phyloP scores from a whole-genome alignment of 2,888 invertebrate genomes.

The Drosophila recens region DNA sequence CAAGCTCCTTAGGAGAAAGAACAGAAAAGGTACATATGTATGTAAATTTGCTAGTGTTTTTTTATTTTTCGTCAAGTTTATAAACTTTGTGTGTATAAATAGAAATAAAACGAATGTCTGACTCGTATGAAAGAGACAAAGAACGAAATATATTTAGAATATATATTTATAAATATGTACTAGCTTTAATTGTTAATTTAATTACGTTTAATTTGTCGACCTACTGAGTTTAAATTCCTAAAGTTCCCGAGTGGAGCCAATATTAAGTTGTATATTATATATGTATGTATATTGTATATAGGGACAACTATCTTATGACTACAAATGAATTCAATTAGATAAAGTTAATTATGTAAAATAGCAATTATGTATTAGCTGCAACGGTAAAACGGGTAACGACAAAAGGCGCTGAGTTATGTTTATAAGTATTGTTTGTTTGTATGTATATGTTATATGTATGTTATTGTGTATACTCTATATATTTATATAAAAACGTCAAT shows the following conservation, averaged over 20 bases:
- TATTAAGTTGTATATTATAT: constrained; percentile 10
- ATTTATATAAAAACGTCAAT: constrained; percentile 56
- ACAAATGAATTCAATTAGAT: constrained; percentile 45
- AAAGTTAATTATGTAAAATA: constrained; percentile 6
- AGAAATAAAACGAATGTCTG: constrained; percentile 15
- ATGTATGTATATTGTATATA: constrained; percentile 20
- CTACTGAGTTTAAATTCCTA: constrained; percentile 21
- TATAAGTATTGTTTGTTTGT: constrained; percentile 15
- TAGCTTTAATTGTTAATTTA: constrained; percentile 23
- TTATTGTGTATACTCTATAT: constrained; percentile 10
- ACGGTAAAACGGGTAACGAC: constrained; percentile 49
- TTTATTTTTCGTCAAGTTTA: constrained; percentile 9
- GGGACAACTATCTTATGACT: constrained; percentile 54
- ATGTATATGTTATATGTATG: constrained; percentile 1
- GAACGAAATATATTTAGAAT: constrained; percentile 21
- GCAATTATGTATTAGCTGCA: constrained; percentile 32
- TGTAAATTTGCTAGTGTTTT: constrained; percentile 28
- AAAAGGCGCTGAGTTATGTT: constrained; percentile 52
- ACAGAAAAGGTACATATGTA: constrained; percentile 10
- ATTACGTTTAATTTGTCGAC: constrained; percentile 21
- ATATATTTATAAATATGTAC: constrained; percentile 18
- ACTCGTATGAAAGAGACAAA: constrained; percentile 23
- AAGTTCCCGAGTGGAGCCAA: constrained; percentile 33
- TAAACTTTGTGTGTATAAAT: constrained; percentile 7
- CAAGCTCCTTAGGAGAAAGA: constrained; percentile 29